Conservation (phyloP, 2,113 vertebrate genomes). For the Sander vitreus region DNA sequence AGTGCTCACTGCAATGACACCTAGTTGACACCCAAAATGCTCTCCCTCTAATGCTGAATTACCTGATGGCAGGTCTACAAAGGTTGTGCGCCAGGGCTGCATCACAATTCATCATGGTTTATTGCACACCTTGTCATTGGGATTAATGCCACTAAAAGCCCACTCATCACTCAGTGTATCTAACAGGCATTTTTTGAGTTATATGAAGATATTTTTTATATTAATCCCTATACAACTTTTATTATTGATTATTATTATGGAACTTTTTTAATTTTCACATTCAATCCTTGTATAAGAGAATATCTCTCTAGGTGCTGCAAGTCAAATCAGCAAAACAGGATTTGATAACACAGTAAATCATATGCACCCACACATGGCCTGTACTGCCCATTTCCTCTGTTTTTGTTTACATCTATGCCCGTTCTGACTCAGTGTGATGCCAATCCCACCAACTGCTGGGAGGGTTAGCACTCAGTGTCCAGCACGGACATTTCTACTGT, state of each 20-base stretch:
- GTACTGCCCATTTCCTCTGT: conserved; percentile 48
- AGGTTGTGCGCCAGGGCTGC: conserved; percentile 23
- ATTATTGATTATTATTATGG: not conserved
- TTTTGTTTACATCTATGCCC: conserved; percentile 66
- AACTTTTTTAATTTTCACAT: not conserved
- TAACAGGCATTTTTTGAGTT: not conserved
- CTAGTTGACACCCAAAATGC: conserved; percentile 3
- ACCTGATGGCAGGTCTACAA: conserved; percentile 18
- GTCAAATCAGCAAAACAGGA: not conserved
- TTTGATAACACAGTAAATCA: conserved; percentile 34
- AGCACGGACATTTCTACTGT: conserved; percentile 62
- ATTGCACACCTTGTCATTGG: not conserved
- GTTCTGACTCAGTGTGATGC: conserved; percentile 57
- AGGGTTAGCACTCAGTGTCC: conserved; percentile 24
- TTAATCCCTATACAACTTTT: not conserved
- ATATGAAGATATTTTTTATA: not conserved
- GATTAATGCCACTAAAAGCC: conserved; percentile 15
- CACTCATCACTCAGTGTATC: not conserved
- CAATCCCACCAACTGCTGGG: conserved; percentile 51
- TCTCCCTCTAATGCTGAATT: not conserved
- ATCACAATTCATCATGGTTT: conserved; percentile 14
- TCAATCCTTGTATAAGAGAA: not conserved
- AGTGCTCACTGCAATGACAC: not conserved
- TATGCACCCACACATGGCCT: conserved; percentile 16
- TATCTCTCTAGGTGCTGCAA: not conserved